These are phyloP conservation scores for Thinocorus orbignyianus DNA, from an alignment of 2,113 vertebrate genomes.

Conservation along the genomic window DNA sequence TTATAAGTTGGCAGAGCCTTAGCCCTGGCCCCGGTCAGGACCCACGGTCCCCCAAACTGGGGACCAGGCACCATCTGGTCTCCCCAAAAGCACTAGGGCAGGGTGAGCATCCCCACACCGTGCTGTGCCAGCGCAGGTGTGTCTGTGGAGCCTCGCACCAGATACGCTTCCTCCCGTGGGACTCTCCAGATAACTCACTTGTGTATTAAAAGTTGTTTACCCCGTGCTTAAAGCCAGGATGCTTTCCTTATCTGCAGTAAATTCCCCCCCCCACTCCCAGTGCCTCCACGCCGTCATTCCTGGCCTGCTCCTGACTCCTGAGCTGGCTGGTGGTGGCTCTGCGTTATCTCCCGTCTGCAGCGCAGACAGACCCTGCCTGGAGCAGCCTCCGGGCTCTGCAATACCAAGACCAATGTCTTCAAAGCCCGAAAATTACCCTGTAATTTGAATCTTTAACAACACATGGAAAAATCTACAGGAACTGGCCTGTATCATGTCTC, in stretches of 20 bases:
- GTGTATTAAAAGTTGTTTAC: constrained; percentile 47
- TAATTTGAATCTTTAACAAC: constrained; percentile 48
- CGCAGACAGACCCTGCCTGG: constrained; percentile 3
- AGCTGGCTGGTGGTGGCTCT: constrained; percentile 14
- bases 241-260: constrained; percentile 51
- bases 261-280: constrained; percentile 18
- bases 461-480: constrained; percentile 6
- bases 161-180: constrained; percentile 7
- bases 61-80: not conserved
- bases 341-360: constrained; percentile 43
- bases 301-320: not conserved
- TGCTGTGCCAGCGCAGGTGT: not conserved
- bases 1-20: not conserved
- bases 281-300: not conserved
- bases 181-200: not conserved
- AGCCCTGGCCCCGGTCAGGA: fast-evolving
- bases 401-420: not conserved
- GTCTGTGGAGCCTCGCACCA: not conserved
- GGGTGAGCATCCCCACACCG: fast-evolving
- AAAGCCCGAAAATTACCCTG: constrained; percentile 33
- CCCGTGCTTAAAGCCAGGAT: constrained; percentile 35
- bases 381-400: constrained; percentile 20
- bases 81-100: fast-evolving
- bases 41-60: not conserved
- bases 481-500: constrained; percentile 34